Evolutionary conservation across 1,140 invertebrate genomes (phyloP).

Genomic region (Drosophila murphyi): DNA sequence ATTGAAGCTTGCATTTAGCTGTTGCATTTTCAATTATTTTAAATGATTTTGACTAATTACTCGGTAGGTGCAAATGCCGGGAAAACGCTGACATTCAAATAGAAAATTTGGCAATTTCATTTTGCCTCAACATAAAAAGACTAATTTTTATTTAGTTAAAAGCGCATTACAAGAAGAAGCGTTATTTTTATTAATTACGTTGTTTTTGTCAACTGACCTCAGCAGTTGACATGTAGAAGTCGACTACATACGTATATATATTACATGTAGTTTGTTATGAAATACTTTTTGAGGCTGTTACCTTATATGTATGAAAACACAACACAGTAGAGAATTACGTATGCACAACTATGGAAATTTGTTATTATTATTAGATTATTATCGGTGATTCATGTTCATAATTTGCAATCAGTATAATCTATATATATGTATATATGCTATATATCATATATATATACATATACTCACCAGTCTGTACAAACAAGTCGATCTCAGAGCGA

Average conservation of each 20-base stretch:
- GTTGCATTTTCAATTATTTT: constrained; percentile 3
- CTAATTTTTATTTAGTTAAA: neutral
- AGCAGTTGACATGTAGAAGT: constrained; percentile 2
- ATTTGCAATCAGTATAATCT: neutral
- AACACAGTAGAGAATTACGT: neutral
- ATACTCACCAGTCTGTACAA: too few species aligned
- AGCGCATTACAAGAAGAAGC: constrained; percentile 3
- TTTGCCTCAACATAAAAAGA: neutral
- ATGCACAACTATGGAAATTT: constrained; percentile 10
- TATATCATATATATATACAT: too few species aligned
- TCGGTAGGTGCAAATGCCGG: neutral
- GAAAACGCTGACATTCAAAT: neutral
- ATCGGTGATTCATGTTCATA: neutral
- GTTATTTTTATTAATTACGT: neutral
- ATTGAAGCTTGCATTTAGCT: constrained; percentile 10
- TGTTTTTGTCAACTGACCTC: constrained; percentile 15
- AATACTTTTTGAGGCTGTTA: constrained; percentile 1
- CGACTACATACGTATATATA: neutral
- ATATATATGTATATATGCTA: neutral
- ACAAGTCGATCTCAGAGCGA: too few species aligned
- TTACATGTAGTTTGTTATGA: neutral
- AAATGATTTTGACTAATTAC: constrained; percentile 19
- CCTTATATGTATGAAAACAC: constrained; percentile 16
- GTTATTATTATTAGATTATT: neutral
- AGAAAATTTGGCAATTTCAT: neutral